phyloP scores from a whole-genome alignment of 2,797 vertebrate species.

The Danio aesculapii region DNA sequence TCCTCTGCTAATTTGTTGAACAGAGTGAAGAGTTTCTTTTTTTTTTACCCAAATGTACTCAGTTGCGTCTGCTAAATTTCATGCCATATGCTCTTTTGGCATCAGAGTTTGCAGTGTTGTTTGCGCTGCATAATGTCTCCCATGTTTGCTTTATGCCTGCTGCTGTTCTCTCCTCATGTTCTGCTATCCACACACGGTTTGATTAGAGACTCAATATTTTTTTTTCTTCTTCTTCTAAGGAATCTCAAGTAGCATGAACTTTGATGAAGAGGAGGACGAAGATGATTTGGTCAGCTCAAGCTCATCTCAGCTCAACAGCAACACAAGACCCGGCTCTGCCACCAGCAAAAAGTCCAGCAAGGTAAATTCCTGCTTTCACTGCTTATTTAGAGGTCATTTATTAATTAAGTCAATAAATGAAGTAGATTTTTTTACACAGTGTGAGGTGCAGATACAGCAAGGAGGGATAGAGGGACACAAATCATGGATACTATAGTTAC shows the following conservation, averaged over 20 bases:
- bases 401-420: neutral
- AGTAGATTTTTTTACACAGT: neutral
- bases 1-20: conserved; percentile 15
- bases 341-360: conserved; percentile 95
- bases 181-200: neutral
- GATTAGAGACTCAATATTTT: conserved; percentile 7
- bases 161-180: conserved; percentile 23
- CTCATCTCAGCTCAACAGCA: conserved; percentile 97
- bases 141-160: conserved; percentile 33
- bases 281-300: conserved; percentile 97
- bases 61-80: conserved; percentile 10
- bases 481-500: neutral
- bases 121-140: conserved; percentile 30
- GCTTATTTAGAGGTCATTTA: neutral
- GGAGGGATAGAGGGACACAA: neutral
- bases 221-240: conserved; percentile 75
- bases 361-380: conserved; percentile 72
- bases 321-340: conserved; percentile 94
- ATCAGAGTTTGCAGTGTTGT: conserved; percentile 30
- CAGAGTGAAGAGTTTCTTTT: neutral
- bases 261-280: conserved; percentile 95
- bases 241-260: conserved; percentile 99
- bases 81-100: conserved; percentile 18
- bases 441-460: neutral
- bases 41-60: neutral